Evolutionary conservation across 1,140 invertebrate genomes (phyloP).

Genomic region (Campodea augens): DNA sequence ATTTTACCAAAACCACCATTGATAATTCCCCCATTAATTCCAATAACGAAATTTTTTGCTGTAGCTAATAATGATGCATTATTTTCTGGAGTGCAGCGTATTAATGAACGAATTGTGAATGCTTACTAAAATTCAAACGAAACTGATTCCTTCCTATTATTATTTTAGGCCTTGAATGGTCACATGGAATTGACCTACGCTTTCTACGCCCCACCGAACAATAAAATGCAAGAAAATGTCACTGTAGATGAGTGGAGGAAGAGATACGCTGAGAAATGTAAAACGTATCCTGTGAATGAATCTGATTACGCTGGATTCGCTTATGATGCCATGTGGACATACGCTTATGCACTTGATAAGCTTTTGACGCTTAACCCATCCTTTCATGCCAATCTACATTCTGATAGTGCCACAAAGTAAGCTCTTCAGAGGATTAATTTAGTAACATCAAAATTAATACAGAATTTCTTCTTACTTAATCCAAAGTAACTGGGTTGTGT

Average conservation of each 20-base stretch:
- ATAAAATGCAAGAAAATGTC: slow-evolving; percentile 42
- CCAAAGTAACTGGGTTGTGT: no score
- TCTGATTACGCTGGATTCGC: slow-evolving; percentile 51
- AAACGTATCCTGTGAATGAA: slow-evolving; percentile 14
- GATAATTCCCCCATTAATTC: no score
- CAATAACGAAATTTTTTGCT: no score
- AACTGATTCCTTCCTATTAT: no score
- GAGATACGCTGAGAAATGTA: slow-evolving; percentile 24
- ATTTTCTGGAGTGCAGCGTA: no score
- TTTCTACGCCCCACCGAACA: slow-evolving; percentile 37
- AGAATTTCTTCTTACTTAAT: no score
- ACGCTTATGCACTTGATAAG: slow-evolving; percentile 47
- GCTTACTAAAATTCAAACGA: no score
- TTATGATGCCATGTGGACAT: slow-evolving; percentile 72
- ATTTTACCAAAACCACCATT: no score
- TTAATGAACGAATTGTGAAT: no score
- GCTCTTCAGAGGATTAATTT: slow-evolving; percentile 21
- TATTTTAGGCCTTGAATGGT: slow-evolving; percentile 43
- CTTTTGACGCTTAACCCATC: slow-evolving; percentile 36
- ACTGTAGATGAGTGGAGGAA: slow-evolving; percentile 36
- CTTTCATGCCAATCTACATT: slow-evolving; percentile 35
- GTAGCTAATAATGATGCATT: no score
- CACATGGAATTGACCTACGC: slow-evolving; percentile 50
- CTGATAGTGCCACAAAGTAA: slow-evolving; percentile 34
- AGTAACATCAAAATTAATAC: no score